Base-by-base conservation (phyloP, 2,888 invertebrate genomes). In the Fragum whitleyi region DNA sequence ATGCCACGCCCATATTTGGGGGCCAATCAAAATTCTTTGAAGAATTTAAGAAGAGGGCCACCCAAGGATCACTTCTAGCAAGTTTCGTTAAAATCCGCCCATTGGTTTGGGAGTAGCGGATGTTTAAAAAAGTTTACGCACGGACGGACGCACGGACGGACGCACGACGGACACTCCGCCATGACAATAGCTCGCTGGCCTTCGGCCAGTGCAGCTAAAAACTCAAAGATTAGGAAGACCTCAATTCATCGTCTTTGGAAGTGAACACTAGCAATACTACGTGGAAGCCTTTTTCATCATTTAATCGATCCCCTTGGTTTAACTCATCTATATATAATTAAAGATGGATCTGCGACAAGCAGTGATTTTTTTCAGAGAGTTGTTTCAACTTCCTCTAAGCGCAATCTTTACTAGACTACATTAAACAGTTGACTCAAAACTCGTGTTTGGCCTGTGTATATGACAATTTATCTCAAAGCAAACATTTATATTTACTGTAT, bases 361-460 rank as follows among this genome's bases (percentile, higher is more conserved):
- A 16, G 59, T 59, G 21, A 26, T 26, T 26, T 59, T n/a, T 59
- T 26, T 26, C 59, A 26, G 28, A 59, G 16, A 26, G 26, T 26
- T 59, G 28, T 59, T 59, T 59, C 16, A 16, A 59, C 16, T 16
- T 59, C 5, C 26, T 59, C 26, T 59, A 59, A 21, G 67, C 28
- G 62, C 19, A 28, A 71, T 57, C 21, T 26, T 57, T 57, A 59
- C 59, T 23, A 3, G 11, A 23, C 2, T 47, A 62, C 19, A 78
- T 78, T 68, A 29, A 29, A 42, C 16, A 42, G 11, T 74, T 82
- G 6, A 68, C 78, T 29, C 68, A 36, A 68, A 75, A 29, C 26
- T 74, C 68, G 51, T 78, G 81, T 75, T 11, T 42, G 0, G 81
- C 77, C 16, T 82, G 81, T 55, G 29, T 47, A 36, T 59, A 62